phyloP scores from a whole-genome alignment of 2,113 vertebrate species.

The Nycticryphes semicollaris region DNA sequence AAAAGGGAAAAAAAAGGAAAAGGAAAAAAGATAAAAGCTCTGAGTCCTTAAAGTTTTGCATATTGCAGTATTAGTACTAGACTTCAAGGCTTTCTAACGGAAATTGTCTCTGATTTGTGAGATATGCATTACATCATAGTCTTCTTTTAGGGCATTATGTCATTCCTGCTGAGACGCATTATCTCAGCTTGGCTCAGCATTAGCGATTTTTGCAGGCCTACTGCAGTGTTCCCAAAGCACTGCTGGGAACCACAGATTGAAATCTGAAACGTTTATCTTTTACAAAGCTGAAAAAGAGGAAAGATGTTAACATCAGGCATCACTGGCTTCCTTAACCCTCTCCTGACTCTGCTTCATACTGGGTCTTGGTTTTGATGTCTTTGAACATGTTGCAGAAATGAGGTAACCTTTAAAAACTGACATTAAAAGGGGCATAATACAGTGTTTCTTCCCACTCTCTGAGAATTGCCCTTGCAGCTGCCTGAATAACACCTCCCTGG shows the following conservation, averaged over 20 bases:
- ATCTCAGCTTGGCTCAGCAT: slow-evolving; percentile 80
- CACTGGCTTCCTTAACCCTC: slow-evolving; percentile 71
- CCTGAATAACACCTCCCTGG: not conserved
- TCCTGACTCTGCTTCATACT: slow-evolving; percentile 20
- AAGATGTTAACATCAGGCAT: slow-evolving; percentile 70
- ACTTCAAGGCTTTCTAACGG: slow-evolving; percentile 72
- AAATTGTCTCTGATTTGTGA: slow-evolving; percentile 78
- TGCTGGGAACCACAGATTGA: slow-evolving; percentile 81
- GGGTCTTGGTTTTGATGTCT: not conserved
- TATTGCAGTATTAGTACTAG: slow-evolving; percentile 68
- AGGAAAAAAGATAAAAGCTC: slow-evolving; percentile 10
- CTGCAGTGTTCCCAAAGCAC: slow-evolving; percentile 80
- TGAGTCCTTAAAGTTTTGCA: slow-evolving; percentile 40
- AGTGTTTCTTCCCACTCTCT: not conserved
- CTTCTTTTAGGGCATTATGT: slow-evolving; percentile 88
- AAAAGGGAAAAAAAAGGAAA: not conserved
- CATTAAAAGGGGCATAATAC: not conserved
- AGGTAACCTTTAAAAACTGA: not conserved
- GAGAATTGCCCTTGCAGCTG: not conserved
- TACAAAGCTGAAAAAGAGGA: slow-evolving; percentile 71
- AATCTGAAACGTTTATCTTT: slow-evolving; percentile 82
- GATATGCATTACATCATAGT: slow-evolving; percentile 84
- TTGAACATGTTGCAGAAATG: not conserved
- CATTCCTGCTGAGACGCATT: slow-evolving; percentile 84
- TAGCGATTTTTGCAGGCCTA: slow-evolving; percentile 78